Evolutionary conservation across 1,140 invertebrate genomes (phyloP).

Genomic region (Holotrichia oblita): DNA sequence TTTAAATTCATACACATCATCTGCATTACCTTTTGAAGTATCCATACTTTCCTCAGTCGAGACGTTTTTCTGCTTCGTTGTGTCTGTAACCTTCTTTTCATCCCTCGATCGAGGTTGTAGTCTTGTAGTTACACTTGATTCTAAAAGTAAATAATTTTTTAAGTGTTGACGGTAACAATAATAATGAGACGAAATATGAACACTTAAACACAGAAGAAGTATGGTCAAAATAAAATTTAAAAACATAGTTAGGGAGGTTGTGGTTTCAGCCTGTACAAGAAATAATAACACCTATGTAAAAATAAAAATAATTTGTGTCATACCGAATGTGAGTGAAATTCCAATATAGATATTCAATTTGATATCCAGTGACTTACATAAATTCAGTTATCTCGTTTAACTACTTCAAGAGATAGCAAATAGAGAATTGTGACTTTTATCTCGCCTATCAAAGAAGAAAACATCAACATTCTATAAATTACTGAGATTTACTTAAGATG

Average conservation of each 20-base stretch:
- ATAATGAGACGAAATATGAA: not conserved
- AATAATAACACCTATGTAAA: not conserved
- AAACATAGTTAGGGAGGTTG: not conserved
- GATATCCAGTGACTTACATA: too few species aligned
- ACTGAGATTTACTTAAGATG: too few species aligned
- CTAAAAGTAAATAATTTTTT: constrained; percentile 47
- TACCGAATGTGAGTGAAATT: too few species aligned
- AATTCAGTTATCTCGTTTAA: too few species aligned
- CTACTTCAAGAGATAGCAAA: too few species aligned
- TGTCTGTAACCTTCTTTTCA: constrained; percentile 63
- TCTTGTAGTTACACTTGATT: constrained; percentile 54
- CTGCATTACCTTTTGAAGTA: constrained; percentile 46
- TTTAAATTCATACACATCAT: constrained; percentile 72
- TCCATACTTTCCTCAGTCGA: constrained; percentile 50
- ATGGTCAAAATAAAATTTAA: not conserved
- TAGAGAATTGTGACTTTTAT: too few species aligned
- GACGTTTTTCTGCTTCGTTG: constrained; percentile 50
- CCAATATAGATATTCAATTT: too few species aligned
- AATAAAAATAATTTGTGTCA: not conserved
- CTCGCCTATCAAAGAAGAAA: too few species aligned
- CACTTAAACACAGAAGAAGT: not conserved
- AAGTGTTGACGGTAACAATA: not conserved
- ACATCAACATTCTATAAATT: too few species aligned
- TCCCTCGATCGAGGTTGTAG: constrained; percentile 62
- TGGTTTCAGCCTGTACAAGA: not conserved